Evolutionary conservation across 2,797 vertebrate species (phyloP).

Genomic region (Anableps anableps): DNA sequence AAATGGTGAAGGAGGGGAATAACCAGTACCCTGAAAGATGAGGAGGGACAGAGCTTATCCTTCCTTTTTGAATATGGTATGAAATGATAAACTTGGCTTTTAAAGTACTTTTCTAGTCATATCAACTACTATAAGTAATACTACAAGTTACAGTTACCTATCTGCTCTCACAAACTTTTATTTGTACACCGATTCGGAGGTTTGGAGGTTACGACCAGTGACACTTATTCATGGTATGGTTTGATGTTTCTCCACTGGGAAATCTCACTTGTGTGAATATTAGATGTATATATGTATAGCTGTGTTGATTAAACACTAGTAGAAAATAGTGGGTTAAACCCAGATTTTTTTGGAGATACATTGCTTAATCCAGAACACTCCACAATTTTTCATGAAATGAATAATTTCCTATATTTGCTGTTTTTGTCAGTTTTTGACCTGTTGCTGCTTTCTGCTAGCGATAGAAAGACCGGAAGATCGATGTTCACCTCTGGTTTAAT

Average conservation of each 20-base stretch:
- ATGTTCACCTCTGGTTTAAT: slow-evolving; percentile 54
- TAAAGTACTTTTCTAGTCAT: neutral
- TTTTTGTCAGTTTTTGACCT: slow-evolving; percentile 26
- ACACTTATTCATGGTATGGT: neutral
- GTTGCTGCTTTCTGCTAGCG: slow-evolving; percentile 30
- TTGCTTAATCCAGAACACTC: neutral
- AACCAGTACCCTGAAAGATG: neutral
- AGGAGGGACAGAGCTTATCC: neutral
- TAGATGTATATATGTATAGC: neutral
- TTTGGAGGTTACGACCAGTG: neutral
- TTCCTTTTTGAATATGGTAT: too few relatives aligned
- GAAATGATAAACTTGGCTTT: neutral
- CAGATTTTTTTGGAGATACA: neutral
- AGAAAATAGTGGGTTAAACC: neutral
- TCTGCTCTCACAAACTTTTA: neutral
- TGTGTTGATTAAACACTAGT: neutral
- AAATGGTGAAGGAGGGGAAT: neutral
- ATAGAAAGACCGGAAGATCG: slow-evolving; percentile 28
- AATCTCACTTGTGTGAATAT: neutral
- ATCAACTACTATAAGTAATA: neutral
- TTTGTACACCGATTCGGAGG: neutral
- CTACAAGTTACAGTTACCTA: neutral
- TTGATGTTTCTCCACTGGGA: neutral
- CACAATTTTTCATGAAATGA: neutral
- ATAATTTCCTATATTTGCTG: neutral